phyloP scores from a whole-genome alignment of 2,797 vertebrate genomes.

The Sciurus carolinensis region DNA sequence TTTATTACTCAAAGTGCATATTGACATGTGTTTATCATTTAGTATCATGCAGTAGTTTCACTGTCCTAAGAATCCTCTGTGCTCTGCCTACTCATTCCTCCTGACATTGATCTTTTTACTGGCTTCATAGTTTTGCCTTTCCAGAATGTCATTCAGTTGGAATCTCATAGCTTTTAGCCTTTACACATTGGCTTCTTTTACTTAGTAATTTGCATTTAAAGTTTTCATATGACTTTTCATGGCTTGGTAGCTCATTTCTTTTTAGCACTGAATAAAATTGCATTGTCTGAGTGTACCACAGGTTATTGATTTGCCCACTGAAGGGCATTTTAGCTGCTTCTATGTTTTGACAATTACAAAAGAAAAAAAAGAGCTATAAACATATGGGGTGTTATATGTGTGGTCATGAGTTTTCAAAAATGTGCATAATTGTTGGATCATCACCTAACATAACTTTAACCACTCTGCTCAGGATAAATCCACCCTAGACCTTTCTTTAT shows the following conservation, averaged over 20 bases:
- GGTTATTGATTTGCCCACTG: too few species aligned
- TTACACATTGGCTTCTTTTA: background rate
- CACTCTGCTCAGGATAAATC: background rate
- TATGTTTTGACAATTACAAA: background rate
- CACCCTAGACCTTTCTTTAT: background rate
- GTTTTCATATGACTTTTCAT: background rate
- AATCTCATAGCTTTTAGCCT: background rate
- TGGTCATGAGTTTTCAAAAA: background rate
- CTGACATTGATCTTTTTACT: background rate
- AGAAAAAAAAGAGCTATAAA: background rate
- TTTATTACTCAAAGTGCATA: background rate
- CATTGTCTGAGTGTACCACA: background rate
- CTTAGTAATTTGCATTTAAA: background rate
- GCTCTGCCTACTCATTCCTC: background rate
- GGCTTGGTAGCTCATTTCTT: background rate
- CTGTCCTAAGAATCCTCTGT: background rate
- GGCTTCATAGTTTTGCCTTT: background rate
- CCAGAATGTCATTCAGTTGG: background rate
- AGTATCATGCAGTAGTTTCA: background rate
- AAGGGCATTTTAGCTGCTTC: background rate
- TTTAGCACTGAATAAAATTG: background rate
- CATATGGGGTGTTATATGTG: background rate
- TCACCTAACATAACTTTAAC: background rate
- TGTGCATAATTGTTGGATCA: background rate
- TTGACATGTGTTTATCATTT: background rate